These are phyloP conservation scores for Exephanes ischioxanthus DNA, from an alignment of 2,888 invertebrate genomes.

Conservation along the genomic window DNA sequence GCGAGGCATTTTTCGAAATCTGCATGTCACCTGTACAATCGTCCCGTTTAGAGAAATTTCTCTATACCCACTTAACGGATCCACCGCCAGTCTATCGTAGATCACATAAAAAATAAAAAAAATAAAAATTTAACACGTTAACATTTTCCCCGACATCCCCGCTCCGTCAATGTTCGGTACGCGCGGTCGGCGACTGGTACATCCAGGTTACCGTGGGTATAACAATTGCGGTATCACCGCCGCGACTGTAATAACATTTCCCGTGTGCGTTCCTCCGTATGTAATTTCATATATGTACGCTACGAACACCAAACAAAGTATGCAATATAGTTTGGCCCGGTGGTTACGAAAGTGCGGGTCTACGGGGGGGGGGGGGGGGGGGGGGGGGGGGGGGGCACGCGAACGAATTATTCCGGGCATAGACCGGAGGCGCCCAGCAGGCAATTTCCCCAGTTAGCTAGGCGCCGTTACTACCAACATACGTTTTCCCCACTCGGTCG, in stretches of 20 bases:
- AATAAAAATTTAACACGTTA: background rate
- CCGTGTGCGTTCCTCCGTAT: constrained; percentile 49
- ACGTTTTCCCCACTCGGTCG: constrained; percentile 55
- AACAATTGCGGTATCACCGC: constrained; percentile 35
- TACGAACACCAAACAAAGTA: constrained; percentile 44
- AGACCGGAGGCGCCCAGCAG: constrained; percentile 53
- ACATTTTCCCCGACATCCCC: too few relatives aligned
- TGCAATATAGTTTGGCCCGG: constrained; percentile 56
- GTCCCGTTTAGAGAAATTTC: too few relatives aligned
- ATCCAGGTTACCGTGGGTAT: constrained; percentile 35
- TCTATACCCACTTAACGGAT: too few relatives aligned
- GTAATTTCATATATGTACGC: constrained; percentile 15
- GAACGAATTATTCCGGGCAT: constrained; percentile 63
- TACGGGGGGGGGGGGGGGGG: too few relatives aligned
- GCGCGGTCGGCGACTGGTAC: background rate
- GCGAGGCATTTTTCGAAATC: too few relatives aligned
- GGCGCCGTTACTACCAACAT: constrained; percentile 63
- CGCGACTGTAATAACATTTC: constrained; percentile 56
- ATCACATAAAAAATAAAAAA: background rate
- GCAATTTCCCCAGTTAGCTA: constrained; percentile 63
- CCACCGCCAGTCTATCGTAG: too few relatives aligned
- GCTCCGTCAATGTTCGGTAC: background rate
- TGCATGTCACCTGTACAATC: too few relatives aligned
- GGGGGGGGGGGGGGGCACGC: background rate
- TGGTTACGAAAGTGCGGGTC: constrained; percentile 59